These are phyloP conservation scores for Epiperipatus broadwayi DNA, from an alignment of 2,888 invertebrate genomes.

Conservation along the genomic window DNA sequence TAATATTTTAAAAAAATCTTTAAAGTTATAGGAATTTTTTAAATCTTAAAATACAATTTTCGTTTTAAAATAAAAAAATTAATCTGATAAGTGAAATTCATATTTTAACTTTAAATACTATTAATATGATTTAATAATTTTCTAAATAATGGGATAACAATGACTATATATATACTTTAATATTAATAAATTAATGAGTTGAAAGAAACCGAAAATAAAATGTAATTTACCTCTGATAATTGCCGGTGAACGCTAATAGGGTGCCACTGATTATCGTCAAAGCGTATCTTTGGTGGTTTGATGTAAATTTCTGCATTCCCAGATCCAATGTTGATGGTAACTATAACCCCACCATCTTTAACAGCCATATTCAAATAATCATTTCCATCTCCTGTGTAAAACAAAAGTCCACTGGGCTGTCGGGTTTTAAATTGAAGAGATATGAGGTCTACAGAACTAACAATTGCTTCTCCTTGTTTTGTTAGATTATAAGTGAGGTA, in stretches of 20 bases:
- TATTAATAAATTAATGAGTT: too few relatives aligned
- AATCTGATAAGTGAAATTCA: too few relatives aligned
- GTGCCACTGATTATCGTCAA: slow-evolving; percentile 94
- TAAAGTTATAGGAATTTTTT: too few relatives aligned
- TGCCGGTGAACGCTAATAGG: slow-evolving; percentile 69
- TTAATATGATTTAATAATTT: too few relatives aligned
- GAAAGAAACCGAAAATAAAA: too few relatives aligned
- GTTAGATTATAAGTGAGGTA: slow-evolving; percentile 76
- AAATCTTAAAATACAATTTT: too few relatives aligned
- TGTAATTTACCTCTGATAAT: slow-evolving; percentile 58
- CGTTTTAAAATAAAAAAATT: too few relatives aligned
- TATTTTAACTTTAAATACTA: too few relatives aligned
- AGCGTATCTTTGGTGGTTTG: slow-evolving; percentile 64
- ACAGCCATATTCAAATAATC: slow-evolving; percentile 75
- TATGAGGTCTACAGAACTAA: slow-evolving; percentile 73
- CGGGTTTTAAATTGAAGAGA: slow-evolving; percentile 78
- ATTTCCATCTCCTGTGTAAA: slow-evolving; percentile 64
- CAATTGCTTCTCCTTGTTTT: slow-evolving; percentile 63
- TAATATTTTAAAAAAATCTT: too few relatives aligned
- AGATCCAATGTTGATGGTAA: slow-evolving; percentile 65
- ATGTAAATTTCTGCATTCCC: slow-evolving; percentile 47
- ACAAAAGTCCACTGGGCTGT: slow-evolving; percentile 69
- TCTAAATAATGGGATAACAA: too few relatives aligned
- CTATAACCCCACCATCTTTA: slow-evolving; percentile 64
- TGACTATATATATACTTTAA: too few relatives aligned